These are phyloP conservation scores for Silurus meridionalis DNA, from an alignment of 2,113 vertebrate genomes.

Conservation along the genomic window DNA sequence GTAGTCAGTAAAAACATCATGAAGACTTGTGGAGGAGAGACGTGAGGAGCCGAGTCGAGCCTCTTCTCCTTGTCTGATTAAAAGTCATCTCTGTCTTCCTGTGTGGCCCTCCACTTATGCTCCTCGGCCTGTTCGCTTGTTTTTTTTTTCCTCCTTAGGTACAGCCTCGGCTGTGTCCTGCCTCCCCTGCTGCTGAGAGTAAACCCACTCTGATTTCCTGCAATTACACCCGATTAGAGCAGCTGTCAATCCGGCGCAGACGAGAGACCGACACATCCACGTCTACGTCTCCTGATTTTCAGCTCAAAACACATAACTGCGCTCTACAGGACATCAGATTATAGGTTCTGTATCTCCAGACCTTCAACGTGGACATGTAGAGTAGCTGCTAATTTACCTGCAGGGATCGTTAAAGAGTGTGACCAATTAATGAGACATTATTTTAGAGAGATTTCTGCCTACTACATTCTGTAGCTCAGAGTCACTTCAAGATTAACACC, in stretches of 20 bases:
- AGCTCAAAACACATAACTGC: conserved; percentile 29
- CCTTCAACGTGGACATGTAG: conserved; percentile 12
- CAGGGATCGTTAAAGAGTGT: background rate
- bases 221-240: conserved; percentile 76
- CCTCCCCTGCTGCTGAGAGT: conserved; percentile 37
- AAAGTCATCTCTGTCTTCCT: conserved; percentile 67
- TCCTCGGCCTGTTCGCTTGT: conserved; percentile 34
- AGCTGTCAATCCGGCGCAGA: conserved; percentile 75
- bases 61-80: conserved; percentile 69
- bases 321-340: conserved; percentile 17
- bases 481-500: background rate
- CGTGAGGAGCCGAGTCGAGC: background rate
- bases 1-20: background rate
- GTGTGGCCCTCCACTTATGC: conserved; percentile 70
- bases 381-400: conserved; percentile 23
- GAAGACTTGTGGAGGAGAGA: conserved; percentile 8
- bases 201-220: conserved; percentile 78
- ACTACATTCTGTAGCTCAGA: background rate
- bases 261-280: conserved; percentile 73
- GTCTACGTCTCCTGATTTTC: conserved; percentile 58
- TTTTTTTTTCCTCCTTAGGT: conserved; percentile 52
- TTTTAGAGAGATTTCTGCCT: conserved; percentile 5
- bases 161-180: conserved; percentile 67
- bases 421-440: conserved; percentile 1
- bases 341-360: conserved; percentile 9